These are phyloP conservation scores for Rhagophthalmus giganteus DNA, from an alignment of 2,888 invertebrate genomes.

Conservation along the genomic window DNA sequence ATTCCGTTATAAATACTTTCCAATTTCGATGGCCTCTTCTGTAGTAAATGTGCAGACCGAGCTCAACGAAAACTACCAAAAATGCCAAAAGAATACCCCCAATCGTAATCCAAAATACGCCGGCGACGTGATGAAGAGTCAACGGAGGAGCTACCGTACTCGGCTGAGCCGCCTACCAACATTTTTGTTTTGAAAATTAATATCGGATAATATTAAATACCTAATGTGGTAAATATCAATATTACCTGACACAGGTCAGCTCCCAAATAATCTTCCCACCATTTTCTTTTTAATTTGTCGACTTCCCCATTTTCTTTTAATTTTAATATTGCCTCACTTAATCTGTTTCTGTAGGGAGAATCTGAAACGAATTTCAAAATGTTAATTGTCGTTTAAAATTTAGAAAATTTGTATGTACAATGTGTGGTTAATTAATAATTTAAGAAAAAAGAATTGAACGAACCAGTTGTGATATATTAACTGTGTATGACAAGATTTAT, in stretches of 20 bases:
- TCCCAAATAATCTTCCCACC: constrained; percentile 77
- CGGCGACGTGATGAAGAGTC: constrained; percentile 76
- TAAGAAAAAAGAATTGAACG: no score
- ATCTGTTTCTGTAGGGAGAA: constrained; percentile 67
- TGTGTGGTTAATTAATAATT: no score
- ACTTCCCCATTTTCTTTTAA: constrained; percentile 75
- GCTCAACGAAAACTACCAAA: constrained; percentile 70
- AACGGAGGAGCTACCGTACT: constrained; percentile 48
- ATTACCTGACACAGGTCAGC: constrained; percentile 66
- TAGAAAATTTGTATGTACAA: no score
- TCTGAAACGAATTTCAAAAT: no score
- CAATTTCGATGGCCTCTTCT: constrained; percentile 47
- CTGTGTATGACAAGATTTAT: no score
- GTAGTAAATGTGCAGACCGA: constrained; percentile 59
- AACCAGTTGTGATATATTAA: no score
- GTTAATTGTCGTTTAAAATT: no score
- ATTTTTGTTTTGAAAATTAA: no score
- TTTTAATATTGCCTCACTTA: constrained; percentile 72
- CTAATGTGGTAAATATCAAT: no score
- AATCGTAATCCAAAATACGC: constrained; percentile 75
- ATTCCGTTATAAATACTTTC: constrained; percentile 66
- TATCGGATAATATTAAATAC: no score
- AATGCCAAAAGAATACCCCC: constrained; percentile 67
- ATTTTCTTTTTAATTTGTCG: constrained; percentile 69
- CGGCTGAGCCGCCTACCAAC: constrained; percentile 35